Conservation (phyloP, 2,797 vertebrate genomes). For the Platalea minor region DNA sequence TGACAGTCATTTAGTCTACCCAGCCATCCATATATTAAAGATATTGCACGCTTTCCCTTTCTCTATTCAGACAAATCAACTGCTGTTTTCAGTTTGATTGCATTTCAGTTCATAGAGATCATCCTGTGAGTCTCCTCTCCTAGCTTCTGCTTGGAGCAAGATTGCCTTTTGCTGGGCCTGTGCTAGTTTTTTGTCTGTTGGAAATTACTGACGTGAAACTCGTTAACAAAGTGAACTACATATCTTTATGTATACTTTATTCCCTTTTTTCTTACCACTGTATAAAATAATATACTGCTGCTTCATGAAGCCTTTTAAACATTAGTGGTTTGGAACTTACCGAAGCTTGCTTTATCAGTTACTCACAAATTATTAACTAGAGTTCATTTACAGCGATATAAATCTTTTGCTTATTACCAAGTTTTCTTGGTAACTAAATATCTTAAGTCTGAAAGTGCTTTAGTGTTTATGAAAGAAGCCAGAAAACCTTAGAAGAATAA, state of each 20-base stretch:
- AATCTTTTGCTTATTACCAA: neutral
- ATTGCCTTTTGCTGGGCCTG: neutral
- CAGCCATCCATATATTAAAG: slow-evolving; percentile 68
- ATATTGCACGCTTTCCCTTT: slow-evolving; percentile 43
- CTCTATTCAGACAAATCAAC: slow-evolving; percentile 53
- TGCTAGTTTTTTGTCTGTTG: neutral
- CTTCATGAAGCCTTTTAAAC: neutral
- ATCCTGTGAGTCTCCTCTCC: neutral
- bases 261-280: neutral
- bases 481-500: neutral
- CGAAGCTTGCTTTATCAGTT: neutral
- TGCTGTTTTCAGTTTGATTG: slow-evolving; percentile 55
- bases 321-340: neutral
- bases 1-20: slow-evolving; percentile 61
- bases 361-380: neutral
- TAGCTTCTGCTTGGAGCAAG: slow-evolving; percentile 5
- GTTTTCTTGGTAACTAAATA: neutral
- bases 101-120: neutral
- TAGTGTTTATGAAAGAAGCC: neutral
- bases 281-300: neutral
- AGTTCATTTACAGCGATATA: neutral
- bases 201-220: neutral
- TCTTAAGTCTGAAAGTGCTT: neutral
- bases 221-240: neutral
- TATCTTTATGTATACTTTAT: neutral